Percentiles rank a stretch among this genome's conserved stretches.
Evolutionary conservation across 2,797 vertebrate species (phyloP).

Genomic region (Coreius guichenoti): DNA sequence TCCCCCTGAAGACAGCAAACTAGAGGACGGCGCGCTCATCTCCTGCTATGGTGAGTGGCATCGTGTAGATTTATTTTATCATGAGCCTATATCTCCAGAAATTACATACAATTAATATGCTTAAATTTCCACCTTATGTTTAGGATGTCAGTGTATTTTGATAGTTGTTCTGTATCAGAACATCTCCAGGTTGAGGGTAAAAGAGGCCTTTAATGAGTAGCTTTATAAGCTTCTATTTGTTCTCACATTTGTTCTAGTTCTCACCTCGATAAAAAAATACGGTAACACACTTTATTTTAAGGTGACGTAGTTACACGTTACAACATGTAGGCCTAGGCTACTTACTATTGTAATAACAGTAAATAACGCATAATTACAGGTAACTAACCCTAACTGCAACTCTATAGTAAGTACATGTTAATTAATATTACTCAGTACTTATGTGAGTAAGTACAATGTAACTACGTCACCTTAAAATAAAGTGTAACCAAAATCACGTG

Average conservation of each 20-base stretch:
- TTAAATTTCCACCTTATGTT: neutral
- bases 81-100: neutral
- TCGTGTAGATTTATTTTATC: neutral
- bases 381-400: neutral
- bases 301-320: neutral
- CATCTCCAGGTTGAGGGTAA: neutral
- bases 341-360: neutral
- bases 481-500: neutral
- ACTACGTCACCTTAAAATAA: neutral
- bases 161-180: neutral
- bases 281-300: neutral
- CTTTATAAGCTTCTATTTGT: no score
- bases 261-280: neutral
- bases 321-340: neutral
- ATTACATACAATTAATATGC: no score
- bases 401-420: no score
- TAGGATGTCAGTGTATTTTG: neutral
- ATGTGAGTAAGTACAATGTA: no score
- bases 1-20: slow-evolving; percentile 86
- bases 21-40: slow-evolving; percentile 86
- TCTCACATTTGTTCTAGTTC: neutral
- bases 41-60: slow-evolving; percentile 92
- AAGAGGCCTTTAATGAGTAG: neutral
- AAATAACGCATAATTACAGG: neutral
- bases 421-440: neutral